These are phyloP conservation scores for Salminus brasiliensis DNA, from an alignment of 2,113 vertebrate species.

Conservation along the genomic window DNA sequence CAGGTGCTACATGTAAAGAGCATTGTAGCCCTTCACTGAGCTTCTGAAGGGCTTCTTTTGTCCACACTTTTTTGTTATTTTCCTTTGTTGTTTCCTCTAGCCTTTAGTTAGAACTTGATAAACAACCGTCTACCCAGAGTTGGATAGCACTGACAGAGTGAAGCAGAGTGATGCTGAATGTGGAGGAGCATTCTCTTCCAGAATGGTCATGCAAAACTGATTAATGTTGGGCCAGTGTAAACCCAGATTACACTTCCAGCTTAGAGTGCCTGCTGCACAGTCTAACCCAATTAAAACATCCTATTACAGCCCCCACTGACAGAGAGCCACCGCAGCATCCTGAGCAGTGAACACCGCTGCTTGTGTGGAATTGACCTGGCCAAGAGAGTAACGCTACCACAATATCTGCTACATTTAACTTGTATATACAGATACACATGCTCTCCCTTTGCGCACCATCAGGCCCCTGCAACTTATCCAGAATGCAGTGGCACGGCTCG, in stretches of 20 bases:
- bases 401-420: background rate
- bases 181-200: conserved; percentile 15
- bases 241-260: conserved; percentile 52
- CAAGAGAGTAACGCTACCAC: background rate
- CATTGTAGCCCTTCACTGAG: conserved; percentile 35
- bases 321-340: conserved; percentile 17
- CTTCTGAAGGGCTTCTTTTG: conserved; percentile 18
- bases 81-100: background rate
- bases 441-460: no score
- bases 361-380: background rate
- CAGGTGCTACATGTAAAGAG: conserved; percentile 36
- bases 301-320: conserved; percentile 38
- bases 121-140: conserved; percentile 4
- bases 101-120: conserved; percentile 5
- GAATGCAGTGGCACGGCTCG: no score
- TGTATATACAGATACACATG: background rate
- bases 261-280: conserved; percentile 33
- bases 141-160: conserved; percentile 5
- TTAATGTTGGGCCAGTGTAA: conserved; percentile 52
- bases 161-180: background rate
- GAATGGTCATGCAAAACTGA: conserved; percentile 51
- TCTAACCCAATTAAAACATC: conserved; percentile 59
- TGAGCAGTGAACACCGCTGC: background rate
- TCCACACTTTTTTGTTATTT: background rate
- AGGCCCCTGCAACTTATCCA: no score